phyloP scores from a whole-genome alignment of 2,888 invertebrate species.

The Marasmarcha lunaedactyla region DNA sequence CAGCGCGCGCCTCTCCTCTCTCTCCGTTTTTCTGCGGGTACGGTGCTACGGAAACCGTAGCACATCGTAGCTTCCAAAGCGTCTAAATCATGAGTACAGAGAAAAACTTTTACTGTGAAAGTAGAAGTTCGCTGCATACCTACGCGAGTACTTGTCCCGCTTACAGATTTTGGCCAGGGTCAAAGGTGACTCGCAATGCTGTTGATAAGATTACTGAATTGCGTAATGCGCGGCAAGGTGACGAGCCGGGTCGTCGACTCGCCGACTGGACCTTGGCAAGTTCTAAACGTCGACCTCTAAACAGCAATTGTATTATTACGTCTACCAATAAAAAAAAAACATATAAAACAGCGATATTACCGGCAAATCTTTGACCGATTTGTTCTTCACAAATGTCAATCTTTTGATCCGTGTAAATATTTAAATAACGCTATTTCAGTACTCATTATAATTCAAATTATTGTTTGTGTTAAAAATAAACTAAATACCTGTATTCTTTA shows the following conservation, averaged over 20 bases:
- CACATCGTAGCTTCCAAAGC: slow-evolving; percentile 36
- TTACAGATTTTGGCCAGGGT: slow-evolving; percentile 25
- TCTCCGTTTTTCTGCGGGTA: slow-evolving; percentile 20
- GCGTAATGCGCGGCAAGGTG: slow-evolving; percentile 64
- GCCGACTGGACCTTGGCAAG: slow-evolving; percentile 53
- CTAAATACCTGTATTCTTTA: too few relatives aligned
- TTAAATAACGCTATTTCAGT: too few relatives aligned
- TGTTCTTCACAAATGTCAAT: slow-evolving; percentile 2
- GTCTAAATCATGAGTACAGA: background rate
- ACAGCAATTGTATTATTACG: slow-evolving; percentile 34
- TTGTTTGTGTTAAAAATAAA: too few relatives aligned
- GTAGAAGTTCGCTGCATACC: too few relatives aligned
- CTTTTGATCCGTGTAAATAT: too few relatives aligned
- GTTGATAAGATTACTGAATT: slow-evolving; percentile 66
- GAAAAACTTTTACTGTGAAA: too few relatives aligned
- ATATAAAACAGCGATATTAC: too few relatives aligned
- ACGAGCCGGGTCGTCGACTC: slow-evolving; percentile 63
- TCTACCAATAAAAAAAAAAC: background rate
- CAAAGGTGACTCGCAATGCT: slow-evolving; percentile 28
- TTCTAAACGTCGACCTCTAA: slow-evolving; percentile 52
- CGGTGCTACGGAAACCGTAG: slow-evolving; percentile 34
- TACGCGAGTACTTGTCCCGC: too few relatives aligned
- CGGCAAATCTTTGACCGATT: slow-evolving; percentile 1
- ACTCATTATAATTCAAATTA: too few relatives aligned
- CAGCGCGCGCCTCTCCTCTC: slow-evolving; percentile 50